Base-by-base conservation (phyloP, 2,113 vertebrate species). In the Ophthalmolycus amberensis region DNA sequence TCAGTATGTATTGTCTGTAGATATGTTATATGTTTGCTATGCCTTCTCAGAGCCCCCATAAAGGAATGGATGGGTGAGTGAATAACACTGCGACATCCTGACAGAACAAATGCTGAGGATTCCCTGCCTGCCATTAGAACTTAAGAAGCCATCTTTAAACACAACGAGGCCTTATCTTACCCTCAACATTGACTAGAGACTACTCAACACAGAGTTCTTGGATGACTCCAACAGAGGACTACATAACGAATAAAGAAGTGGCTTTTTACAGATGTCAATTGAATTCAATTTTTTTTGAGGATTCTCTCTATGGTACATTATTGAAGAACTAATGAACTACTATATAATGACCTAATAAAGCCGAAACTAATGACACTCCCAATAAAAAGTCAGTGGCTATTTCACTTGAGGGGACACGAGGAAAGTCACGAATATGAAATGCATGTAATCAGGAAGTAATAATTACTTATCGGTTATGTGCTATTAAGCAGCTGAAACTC, bases 131-230 rank as follows among this genome's bases (percentile, higher is more conserved):
- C 46, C 27, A 9, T 68, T 40, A 25, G 25, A 69, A 72, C 62
- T 60, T 6, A 73, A 59, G n/a, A 48, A 46, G 62, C n/a, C 20
- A 29, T 42, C 29, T 79, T 71, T 70, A 71, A 70, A 75, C 63
- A 42, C 48, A 15, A 16, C 8, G 7, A 48, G 14, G 40, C 40
- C 37, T 42, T 10, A n/a, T 62, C 1, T 14, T 16, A 22, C n/a
- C 8, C 12, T 5, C 12, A 25, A 25, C 25, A 25, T 0, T 34
- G n/a, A 27, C 46, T 9, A 12, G 18, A 25, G 16, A 75, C 64
- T 50, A 48, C 12, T 58, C n/a, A 75, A 29, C n/a, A 50, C 29
- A 65, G n/a, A 42, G 27, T 37, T 63, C 8, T 42, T n/a, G 8
- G 5, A 38, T 54, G 50, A n/a, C 12, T 37, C 11, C 22, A 16